Evolutionary conservation across 2,888 invertebrate species (phyloP).

Genomic region (Patella ulyssiponensis): DNA sequence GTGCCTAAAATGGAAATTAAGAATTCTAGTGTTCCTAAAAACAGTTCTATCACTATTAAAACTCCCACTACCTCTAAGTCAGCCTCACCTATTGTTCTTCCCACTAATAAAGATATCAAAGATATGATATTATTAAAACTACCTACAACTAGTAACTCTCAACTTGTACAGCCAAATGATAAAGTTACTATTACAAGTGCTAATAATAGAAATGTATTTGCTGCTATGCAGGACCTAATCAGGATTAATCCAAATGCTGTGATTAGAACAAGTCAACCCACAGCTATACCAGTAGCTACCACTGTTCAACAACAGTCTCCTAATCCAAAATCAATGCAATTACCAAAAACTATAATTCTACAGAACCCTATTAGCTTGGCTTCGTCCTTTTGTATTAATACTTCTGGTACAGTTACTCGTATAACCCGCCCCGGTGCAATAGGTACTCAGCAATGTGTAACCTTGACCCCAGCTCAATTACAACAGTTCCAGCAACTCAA

Average conservation of each 20-base stretch:
- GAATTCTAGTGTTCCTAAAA: neutral
- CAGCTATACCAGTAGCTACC: neutral
- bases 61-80: neutral
- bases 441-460: conserved; percentile 36
- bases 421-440: conserved; percentile 14
- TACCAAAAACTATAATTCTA: conserved; percentile 1
- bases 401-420: neutral
- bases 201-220: conserved; percentile 5
- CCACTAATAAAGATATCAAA: neutral
- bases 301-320: neutral
- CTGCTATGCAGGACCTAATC: conserved; percentile 2
- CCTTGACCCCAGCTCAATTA: conserved; percentile 37
- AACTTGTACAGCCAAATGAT: neutral
- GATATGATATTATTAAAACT: conserved; percentile 7
- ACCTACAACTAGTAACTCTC: neutral
- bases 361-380: neutral
- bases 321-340: neutral
- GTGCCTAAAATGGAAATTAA: neutral
- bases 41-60: neutral
- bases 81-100: neutral
- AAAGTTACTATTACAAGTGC: neutral
- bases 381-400: neutral
- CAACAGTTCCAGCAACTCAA: conserved; percentile 26
- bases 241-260: conserved; percentile 1
- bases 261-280: neutral